These are phyloP conservation scores for Protaetia brevitarsis DNA, from an alignment of 1,140 invertebrate genomes.

Conservation along the genomic window DNA sequence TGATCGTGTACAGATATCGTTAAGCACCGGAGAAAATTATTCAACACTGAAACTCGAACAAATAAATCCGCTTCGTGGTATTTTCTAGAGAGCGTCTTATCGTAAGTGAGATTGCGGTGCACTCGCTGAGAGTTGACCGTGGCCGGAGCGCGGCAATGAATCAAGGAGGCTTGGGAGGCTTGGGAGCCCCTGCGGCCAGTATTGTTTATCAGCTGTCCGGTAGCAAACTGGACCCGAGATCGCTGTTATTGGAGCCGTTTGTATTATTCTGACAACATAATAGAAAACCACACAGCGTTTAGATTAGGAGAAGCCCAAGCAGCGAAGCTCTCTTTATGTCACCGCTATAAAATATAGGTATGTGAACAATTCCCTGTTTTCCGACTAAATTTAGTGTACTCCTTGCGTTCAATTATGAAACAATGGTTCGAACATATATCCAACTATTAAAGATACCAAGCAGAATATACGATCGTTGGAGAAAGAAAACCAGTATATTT, in stretches of 20 bases:
- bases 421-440: neutral
- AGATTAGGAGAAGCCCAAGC: constrained; percentile 34
- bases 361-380: neutral
- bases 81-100: neutral
- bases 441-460: no score
- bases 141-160: constrained; percentile 32
- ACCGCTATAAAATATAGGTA: constrained; percentile 21
- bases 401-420: neutral
- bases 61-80: neutral
- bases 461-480: no score
- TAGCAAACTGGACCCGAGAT: constrained; percentile 39
- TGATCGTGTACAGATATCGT: neutral
- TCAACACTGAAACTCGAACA: neutral
- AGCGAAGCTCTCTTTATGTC: constrained; percentile 36
- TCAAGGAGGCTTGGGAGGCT: constrained; percentile 35
- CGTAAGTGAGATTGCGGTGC: neutral
- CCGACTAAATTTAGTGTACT: neutral
- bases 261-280: constrained; percentile 47
- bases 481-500: no score
- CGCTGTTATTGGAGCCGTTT: constrained; percentile 45
- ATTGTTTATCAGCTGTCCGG: constrained; percentile 45
- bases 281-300: constrained; percentile 43
- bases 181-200: constrained; percentile 31
- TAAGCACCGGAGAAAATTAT: neutral
- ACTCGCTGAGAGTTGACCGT: constrained; percentile 2